Percentiles rank a stretch among this genome's conserved stretches.
Conservation (phyloP, 2,797 vertebrate genomes). For the Silurus aristotelis region DNA sequence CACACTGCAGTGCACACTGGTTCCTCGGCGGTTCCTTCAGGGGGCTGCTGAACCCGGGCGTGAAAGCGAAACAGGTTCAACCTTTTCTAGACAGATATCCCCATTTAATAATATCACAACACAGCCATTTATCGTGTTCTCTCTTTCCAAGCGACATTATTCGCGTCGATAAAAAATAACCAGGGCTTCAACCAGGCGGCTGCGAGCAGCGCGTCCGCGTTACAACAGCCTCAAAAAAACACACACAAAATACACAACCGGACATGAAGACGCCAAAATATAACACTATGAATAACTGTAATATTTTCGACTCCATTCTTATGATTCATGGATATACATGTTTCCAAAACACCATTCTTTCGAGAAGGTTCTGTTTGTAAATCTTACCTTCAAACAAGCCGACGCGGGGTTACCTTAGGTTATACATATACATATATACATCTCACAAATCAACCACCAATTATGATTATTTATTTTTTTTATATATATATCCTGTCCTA, state of each 20-base stretch:
- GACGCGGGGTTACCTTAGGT: not conserved
- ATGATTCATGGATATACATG: too few species aligned
- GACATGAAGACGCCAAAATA: not conserved
- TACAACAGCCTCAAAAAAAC: not conserved
- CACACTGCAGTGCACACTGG: not conserved
- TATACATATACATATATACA: not conserved
- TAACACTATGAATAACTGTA: not conserved
- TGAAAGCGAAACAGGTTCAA: conserved; percentile 10
- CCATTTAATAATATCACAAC: conserved; percentile 28
- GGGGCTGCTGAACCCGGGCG: conserved; percentile 29
- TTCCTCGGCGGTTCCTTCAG: not conserved
- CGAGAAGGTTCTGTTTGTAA: not conserved
- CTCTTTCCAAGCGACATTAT: conserved; percentile 62
- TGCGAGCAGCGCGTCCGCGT: not conserved
- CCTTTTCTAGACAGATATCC: not conserved
- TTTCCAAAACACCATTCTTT: not conserved
- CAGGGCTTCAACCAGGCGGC: conserved; percentile 52
- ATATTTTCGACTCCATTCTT: too few species aligned
- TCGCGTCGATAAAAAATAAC: conserved; percentile 79
- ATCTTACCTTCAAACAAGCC: not conserved
- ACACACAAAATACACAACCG: too few species aligned
- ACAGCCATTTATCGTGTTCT: conserved; percentile 28
- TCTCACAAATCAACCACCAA: not conserved
- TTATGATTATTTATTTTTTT: too few species aligned
- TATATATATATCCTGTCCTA: not conserved